phyloP scores from a whole-genome alignment of 2,797 vertebrate species.

The Peromyscus attwateri region DNA sequence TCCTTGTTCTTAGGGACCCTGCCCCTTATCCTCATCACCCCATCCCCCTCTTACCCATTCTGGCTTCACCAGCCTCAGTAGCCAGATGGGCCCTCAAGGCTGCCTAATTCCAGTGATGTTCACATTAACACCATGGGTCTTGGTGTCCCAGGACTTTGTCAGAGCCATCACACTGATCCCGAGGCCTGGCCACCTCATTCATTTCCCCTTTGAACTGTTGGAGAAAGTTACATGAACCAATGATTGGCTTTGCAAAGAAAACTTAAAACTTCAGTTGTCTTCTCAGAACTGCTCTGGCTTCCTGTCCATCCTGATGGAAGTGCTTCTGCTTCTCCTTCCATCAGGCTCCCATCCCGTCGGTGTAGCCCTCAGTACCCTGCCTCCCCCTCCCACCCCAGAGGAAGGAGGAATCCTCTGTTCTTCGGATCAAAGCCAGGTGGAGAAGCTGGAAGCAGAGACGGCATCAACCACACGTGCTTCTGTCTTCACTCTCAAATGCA shows the following conservation, averaged over 20 bases:
- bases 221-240: background rate
- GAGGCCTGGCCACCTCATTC: background rate
- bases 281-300: background rate
- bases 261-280: background rate
- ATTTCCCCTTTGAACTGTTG: background rate
- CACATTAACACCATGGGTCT: background rate
- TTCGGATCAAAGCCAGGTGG: background rate
- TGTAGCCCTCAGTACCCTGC: background rate
- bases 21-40: background rate
- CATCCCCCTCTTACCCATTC: background rate
- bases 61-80: background rate
- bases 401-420: background rate
- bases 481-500: background rate
- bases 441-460: background rate
- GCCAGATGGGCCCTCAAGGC: background rate
- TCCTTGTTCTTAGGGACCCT: background rate
- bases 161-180: background rate
- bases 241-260: background rate
- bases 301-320: background rate
- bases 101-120: background rate
- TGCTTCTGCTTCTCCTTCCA: background rate
- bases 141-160: background rate
- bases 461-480: background rate
- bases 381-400: background rate
- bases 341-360: background rate